Evolutionary conservation across 2,797 vertebrate genomes (phyloP), one percentile per base, ranked within the genome.

Genomic region (Tangara arthus): DNA sequence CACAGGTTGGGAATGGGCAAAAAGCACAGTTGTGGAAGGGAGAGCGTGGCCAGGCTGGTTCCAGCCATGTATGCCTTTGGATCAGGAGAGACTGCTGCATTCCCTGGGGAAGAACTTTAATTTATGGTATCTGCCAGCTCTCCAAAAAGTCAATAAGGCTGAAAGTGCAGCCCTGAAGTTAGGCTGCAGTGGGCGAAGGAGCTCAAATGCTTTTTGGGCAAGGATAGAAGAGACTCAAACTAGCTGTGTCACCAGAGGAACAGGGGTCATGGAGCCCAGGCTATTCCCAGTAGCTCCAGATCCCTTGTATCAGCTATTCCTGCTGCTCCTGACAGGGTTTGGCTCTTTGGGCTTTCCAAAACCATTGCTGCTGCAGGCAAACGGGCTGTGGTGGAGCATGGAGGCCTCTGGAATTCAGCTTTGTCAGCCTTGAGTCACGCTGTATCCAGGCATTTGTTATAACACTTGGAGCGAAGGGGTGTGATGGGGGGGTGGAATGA

Each of bases 391-490:
- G 35, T 32, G 41, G 56, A 80, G 68, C 50, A 16, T 12, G 1
- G 61, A 77, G 80, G 87, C 91, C 92, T 69, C 49, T 77, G 89
- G 71, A 56, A 34, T 82, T 70, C 41, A 32, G 68, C 57, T 75
- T n/a, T 88, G 89, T 80, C 95, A 91, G 94, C 94, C 78, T 82
- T 93, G 91, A 93, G 93, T 93, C 93, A 90, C 2, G 0, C 91
- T 0, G 78, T 49, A 72, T 50, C 87, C 53, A 76, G 80, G 87
- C 81, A 39, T 46, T 89, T 59, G 63, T 46, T 83, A 50, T 2
- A 83, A 68, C 89, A 41, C 81, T 79, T 56, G 14, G 20, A 84
- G 81, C 8, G 9, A 66, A 56, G 81, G 39, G 87, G 44, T 84
- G 81, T 53, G 59, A 41, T 18, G 50, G 66, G 79, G 79, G 75